Percentiles rank a stretch among this genome's conserved stretches.
Conservation (phyloP, 2,888 invertebrate species). For the Achlya flavicornis region DNA sequence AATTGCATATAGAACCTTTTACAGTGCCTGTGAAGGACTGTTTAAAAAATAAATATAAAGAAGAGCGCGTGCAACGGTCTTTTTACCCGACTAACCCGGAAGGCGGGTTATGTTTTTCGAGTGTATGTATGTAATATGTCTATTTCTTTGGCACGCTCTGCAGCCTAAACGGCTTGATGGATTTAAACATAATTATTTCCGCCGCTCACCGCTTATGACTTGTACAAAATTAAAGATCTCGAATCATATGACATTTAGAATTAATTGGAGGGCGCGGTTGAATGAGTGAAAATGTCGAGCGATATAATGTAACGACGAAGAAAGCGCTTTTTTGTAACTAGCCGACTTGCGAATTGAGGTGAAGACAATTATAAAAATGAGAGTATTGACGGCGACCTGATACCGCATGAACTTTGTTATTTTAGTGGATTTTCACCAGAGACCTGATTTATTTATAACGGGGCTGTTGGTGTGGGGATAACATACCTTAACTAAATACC, state of each 20-base stretch:
- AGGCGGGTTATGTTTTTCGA: no score
- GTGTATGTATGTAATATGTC: no score
- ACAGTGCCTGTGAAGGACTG: no score
- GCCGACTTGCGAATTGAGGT: constrained; percentile 16
- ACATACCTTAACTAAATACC: not conserved
- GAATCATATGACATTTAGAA: constrained; percentile 77
- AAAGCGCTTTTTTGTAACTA: constrained; percentile 53
- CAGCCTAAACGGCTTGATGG: no score
- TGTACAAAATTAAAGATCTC: constrained; percentile 40
- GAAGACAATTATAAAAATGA: constrained; percentile 13
- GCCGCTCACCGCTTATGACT: constrained; percentile 35
- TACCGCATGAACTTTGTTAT: not conserved
- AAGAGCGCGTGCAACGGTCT: no score
- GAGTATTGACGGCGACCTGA: constrained; percentile 2
- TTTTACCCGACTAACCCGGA: no score
- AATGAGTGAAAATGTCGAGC: constrained; percentile 64
- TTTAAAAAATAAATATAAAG: no score
- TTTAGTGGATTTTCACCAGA: constrained; percentile 11
- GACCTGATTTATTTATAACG: not conserved
- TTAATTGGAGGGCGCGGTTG: constrained; percentile 69
- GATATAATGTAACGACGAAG: constrained; percentile 54
- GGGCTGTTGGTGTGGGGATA: not conserved
- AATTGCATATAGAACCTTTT: no score
- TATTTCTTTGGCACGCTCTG: no score
- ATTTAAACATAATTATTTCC: no score